phyloP scores from a whole-genome alignment of 1,140 invertebrate species.

The Formica exsecta region DNA sequence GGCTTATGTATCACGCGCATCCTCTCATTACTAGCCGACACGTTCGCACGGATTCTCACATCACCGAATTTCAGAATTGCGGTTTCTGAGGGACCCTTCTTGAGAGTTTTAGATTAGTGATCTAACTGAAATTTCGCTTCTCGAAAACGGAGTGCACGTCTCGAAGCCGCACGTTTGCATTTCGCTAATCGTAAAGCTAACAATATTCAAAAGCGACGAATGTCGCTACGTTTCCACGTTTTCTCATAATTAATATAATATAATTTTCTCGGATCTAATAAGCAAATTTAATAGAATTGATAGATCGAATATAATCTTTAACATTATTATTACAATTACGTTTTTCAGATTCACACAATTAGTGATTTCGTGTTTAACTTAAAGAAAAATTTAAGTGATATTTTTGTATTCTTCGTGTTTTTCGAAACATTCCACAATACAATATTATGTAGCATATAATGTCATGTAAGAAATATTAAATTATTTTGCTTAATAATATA shows the following conservation, averaged over 20 bases:
- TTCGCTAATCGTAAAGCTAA: background rate
- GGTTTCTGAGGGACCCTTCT: background rate
- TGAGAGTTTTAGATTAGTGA: conserved; percentile 28
- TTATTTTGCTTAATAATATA: background rate
- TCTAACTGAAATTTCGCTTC: conserved; percentile 20
- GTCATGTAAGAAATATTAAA: conserved; percentile 5
- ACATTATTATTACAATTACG: background rate
- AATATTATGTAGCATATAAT: background rate
- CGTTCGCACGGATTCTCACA: conserved; percentile 59
- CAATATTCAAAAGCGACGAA: background rate
- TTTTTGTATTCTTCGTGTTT: conserved; percentile 19
- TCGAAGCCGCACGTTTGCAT: conserved; percentile 41
- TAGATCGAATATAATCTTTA: background rate
- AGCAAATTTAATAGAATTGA: background rate
- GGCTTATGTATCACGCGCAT: conserved; percentile 27
- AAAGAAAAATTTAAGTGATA: background rate
- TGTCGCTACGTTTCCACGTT: background rate
- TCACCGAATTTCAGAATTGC: conserved; percentile 28
- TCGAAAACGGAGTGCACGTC: background rate
- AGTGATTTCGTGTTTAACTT: background rate
- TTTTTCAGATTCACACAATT: background rate
- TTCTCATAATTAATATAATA: too few species aligned
- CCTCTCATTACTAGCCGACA: conserved; percentile 48
- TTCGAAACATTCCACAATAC: background rate
- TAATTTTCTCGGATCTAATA: background rate